Conservation (phyloP, 2,888 invertebrate species). For the Cosmia trapezina region DNA sequence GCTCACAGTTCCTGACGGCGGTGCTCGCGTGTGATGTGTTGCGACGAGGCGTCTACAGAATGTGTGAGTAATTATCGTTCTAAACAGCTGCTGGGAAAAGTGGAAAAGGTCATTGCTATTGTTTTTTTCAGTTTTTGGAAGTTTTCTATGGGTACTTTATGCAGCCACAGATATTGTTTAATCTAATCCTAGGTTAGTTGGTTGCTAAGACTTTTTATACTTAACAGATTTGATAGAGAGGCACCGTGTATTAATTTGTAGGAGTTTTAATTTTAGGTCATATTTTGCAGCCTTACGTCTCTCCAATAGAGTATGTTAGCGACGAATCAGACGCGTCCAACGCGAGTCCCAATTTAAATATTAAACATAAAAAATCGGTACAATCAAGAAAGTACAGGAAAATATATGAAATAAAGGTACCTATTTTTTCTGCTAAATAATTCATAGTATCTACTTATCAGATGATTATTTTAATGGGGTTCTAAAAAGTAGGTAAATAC, state of each 20-base stretch:
- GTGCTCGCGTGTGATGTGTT: slow-evolving; percentile 85
- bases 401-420: slow-evolving; percentile 65
- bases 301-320: slow-evolving; percentile 83
- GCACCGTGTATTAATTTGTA: slow-evolving; percentile 51
- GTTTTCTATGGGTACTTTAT: slow-evolving; percentile 31
- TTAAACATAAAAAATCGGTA: slow-evolving; percentile 68
- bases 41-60: slow-evolving; percentile 79
- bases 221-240: slow-evolving; percentile 7
- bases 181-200: slow-evolving; percentile 21
- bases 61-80: slow-evolving; percentile 79
- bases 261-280: slow-evolving; percentile 85
- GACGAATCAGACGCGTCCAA: slow-evolving; percentile 70
- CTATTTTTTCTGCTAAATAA: background rate
- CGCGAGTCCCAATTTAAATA: slow-evolving; percentile 61
- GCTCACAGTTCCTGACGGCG: slow-evolving; percentile 83
- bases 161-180: slow-evolving; percentile 34
- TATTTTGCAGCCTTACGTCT: slow-evolving; percentile 89
- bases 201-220: slow-evolving; percentile 5
- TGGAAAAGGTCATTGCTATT: slow-evolving; percentile 21
- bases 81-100: slow-evolving; percentile 5
- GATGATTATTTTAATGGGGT: background rate
- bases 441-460: background rate
- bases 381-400: slow-evolving; percentile 68
- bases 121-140: slow-evolving; percentile 37
- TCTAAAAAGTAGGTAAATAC: slow-evolving; percentile 10